phyloP scores from a whole-genome alignment of 2,797 vertebrate genomes.

The Meda fulgida region DNA sequence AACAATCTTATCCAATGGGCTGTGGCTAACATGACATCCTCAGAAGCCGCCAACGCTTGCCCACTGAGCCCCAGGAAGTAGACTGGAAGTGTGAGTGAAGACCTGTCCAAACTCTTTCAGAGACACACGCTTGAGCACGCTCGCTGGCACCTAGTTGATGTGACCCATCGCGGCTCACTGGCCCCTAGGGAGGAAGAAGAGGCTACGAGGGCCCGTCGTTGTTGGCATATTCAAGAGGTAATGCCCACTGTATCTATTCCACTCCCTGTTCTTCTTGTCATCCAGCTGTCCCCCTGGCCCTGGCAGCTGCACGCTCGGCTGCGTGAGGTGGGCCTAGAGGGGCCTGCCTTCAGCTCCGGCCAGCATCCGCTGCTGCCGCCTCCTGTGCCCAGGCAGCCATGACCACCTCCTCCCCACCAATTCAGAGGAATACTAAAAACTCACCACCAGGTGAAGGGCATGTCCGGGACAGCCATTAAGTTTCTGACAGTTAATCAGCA shows the following conservation, averaged over 20 bases:
- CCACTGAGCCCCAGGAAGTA: constrained; percentile 60
- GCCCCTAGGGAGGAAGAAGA: constrained; percentile 74
- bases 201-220: neutral
- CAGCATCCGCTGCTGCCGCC: constrained; percentile 5
- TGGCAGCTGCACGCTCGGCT: constrained; percentile 45
- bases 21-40: constrained; percentile 79
- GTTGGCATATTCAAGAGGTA: constrained; percentile 55
- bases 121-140: constrained; percentile 54
- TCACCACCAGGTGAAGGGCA: constrained; percentile 36
- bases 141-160: constrained; percentile 60
- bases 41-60: constrained; percentile 72
- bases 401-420: constrained; percentile 36
- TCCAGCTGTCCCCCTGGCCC: constrained; percentile 27
- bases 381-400: constrained; percentile 32
- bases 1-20: constrained; percentile 72
- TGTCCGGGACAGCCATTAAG: constrained; percentile 26
- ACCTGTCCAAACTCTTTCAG: constrained; percentile 65
- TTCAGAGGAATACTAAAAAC: constrained; percentile 38
- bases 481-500: constrained; percentile 44
- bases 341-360: constrained; percentile 41
- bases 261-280: constrained; percentile 24
- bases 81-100: constrained; percentile 52
- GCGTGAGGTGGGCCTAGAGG: constrained; percentile 39
- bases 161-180: constrained; percentile 72
- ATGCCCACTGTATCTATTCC: constrained; percentile 32